Percentiles rank a stretch among this genome's conserved stretches.
These are phyloP conservation scores for Lordiphosa collinella DNA, from an alignment of 1,140 invertebrate genomes.

Conservation along the genomic window DNA sequence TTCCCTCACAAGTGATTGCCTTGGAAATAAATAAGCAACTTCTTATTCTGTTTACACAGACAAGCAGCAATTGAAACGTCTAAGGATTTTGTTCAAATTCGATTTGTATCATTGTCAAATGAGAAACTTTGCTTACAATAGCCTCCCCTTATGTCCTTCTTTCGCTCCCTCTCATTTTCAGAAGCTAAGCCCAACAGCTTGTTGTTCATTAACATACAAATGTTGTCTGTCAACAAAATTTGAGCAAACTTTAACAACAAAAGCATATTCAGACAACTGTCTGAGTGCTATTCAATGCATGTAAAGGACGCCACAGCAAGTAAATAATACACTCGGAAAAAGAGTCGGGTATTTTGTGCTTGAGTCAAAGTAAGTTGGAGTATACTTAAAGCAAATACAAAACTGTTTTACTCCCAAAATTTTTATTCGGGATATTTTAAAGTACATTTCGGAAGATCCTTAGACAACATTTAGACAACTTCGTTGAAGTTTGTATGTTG, in stretches of 20 bases:
- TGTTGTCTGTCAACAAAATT: conserved; percentile 42
- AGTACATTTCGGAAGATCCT: no score
- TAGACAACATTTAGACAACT: no score
- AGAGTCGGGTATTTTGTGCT: no score
- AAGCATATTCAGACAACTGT: conserved; percentile 14
- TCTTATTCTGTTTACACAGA: conserved; percentile 29
- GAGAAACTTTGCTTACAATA: neutral
- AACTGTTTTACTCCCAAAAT: no score
- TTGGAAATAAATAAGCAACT: conserved; percentile 34
- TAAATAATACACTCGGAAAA: conserved; percentile 31
- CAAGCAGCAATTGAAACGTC: conserved; percentile 44
- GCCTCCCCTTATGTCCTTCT: neutral
- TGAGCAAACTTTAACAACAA: conserved; percentile 43
- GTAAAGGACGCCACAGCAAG: conserved; percentile 21
- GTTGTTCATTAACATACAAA: conserved; percentile 60
- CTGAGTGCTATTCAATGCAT: conserved; percentile 33
- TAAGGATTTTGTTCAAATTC: conserved; percentile 33
- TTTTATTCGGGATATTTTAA: no score
- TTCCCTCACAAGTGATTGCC: conserved; percentile 2
- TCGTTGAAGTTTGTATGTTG: no score
- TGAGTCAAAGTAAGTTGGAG: no score
- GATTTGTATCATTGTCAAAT: conserved; percentile 54
- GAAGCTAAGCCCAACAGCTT: conserved; percentile 28
- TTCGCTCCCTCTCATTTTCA: neutral
- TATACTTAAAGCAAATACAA: no score